Percentiles rank a stretch among this genome's conserved stretches.
phyloP scores from a whole-genome alignment of 2,113 vertebrate genomes.

The Lanius collurio region DNA sequence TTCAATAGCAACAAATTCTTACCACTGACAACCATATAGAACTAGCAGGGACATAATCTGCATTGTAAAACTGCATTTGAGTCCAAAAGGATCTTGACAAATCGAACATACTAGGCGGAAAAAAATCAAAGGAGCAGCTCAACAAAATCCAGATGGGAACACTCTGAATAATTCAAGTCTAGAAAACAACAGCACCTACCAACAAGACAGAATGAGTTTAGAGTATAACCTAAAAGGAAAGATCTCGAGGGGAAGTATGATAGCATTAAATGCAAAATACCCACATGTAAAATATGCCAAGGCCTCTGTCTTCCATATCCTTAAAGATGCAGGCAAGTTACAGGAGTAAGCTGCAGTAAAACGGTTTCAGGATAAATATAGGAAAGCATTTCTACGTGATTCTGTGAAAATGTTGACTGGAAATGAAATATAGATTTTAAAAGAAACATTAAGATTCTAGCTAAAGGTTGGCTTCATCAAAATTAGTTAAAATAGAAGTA shows the following conservation, averaged over 20 bases:
- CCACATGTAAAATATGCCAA: not conserved
- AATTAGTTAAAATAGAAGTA: too few relatives aligned
- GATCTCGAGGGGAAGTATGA: not conserved
- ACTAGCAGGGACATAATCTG: not conserved
- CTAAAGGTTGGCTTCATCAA: too few relatives aligned
- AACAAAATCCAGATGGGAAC: not conserved
- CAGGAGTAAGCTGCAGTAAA: not conserved
- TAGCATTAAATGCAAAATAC: not conserved
- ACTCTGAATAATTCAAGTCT: not conserved
- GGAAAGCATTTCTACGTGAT: not conserved
- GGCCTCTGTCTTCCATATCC: not conserved
- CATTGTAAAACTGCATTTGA: not conserved
- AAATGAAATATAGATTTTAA: too few relatives aligned
- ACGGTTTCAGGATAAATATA: rapidly evolving
- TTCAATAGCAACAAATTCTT: not conserved
- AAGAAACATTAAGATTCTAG: too few relatives aligned
- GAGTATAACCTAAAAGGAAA: not conserved
- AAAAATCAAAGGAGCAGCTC: not conserved
- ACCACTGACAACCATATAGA: not conserved
- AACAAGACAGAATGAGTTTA: not conserved
- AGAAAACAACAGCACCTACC: not conserved
- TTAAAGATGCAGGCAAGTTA: not conserved
- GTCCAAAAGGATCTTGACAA: not conserved
- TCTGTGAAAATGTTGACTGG: not conserved
- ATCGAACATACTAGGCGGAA: not conserved